Evolutionary conservation across 2,113 vertebrate genomes (phyloP), one percentile per base, ranked within the genome.

Genomic region (Protobothrops mucrosquamatus): DNA sequence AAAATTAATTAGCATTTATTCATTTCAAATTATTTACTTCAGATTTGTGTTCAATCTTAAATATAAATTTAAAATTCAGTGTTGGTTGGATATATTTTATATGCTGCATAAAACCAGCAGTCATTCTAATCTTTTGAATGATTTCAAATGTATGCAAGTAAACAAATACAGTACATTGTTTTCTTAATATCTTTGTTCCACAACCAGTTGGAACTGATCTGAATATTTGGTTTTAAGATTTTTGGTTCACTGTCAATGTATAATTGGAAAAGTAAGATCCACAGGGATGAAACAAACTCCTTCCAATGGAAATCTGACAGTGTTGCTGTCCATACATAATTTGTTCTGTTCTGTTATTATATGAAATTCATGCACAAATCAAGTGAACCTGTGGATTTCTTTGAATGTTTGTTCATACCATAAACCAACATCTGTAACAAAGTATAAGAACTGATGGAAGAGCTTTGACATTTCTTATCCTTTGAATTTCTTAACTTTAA

Each of bases 71-170:
- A 95, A 93, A 95, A 92, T 96, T 91, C 88, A 97, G 96, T 96
- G 97, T 92, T 92, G 92, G 95, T 95, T 97, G 92, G 51, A 89
- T 96, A 91, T 91, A 54, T 96, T 95, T 56, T 97, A 95, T 91
- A 95, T 91, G 93, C 94, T 94, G 88, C 54, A 95, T 91, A 94
- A 74, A 74, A 96, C 96, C 93, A 96, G 54, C 90, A 94, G 92
- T 95, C 94, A 94, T 87, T 97, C 96, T 96, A 94, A 96, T 97
- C 94, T 95, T 95, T 93, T 87, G 95, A 96, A 97, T 96, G 95
- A 96, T 97, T 96, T 96, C 94, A 96, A 97, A 89, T 91, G 94
- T 96, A 91, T 0, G 0, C 97, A 97, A 95, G 92, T 96, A 96
- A 95, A 93, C 10, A 92, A 81, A 95, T 95, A 96, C 81, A 81